A percentile compares a stretch with the other conserved stretches of the same genome.
phyloP scores from a whole-genome alignment of 2,888 invertebrate genomes.

The Drosophila pseudotalamancana region DNA sequence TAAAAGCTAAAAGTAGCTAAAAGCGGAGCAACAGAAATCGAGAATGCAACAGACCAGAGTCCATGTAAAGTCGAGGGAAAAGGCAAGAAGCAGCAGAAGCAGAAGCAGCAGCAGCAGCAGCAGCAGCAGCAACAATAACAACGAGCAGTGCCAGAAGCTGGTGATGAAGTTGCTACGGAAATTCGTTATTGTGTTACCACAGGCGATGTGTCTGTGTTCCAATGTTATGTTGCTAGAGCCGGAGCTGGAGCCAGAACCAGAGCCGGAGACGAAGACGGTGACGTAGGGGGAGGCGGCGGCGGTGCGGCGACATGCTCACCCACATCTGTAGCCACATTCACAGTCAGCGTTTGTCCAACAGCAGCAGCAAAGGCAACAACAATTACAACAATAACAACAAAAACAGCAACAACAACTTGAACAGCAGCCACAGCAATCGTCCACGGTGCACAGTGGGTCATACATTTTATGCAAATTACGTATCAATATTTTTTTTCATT shows the following conservation, averaged over 20 bases:
- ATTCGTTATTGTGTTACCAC: slow-evolving; percentile 83
- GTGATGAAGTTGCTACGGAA: slow-evolving; percentile 81
- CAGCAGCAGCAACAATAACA: slow-evolving; percentile 12
- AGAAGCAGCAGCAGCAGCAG: slow-evolving; percentile 26
- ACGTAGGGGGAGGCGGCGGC: slow-evolving; percentile 18
- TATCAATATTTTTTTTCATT: background rate
- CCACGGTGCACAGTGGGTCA: slow-evolving; percentile 27
- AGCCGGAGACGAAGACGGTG: slow-evolving; percentile 16
- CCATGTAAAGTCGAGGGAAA: slow-evolving; percentile 69
- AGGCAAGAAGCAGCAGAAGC: slow-evolving; percentile 43
- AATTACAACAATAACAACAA: slow-evolving; percentile 13
- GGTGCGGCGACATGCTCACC: slow-evolving; percentile 32
- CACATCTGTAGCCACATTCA: slow-evolving; percentile 32
- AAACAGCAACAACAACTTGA: slow-evolving; percentile 15
- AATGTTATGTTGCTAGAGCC: slow-evolving; percentile 61
- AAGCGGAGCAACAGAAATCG: slow-evolving; percentile 43
- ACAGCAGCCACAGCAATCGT: slow-evolving; percentile 3
- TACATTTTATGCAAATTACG: background rate
- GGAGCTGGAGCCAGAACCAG: slow-evolving; percentile 5
- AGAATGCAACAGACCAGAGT: slow-evolving; percentile 35
- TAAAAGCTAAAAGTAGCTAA: slow-evolving; percentile 14
- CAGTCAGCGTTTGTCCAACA: slow-evolving; percentile 58
- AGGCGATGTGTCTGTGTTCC: slow-evolving; percentile 80
- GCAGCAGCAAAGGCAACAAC: too few relatives aligned
- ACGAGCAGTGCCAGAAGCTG: slow-evolving; percentile 30